Evolutionary conservation across 2,113 vertebrate genomes (phyloP).

Genomic region (Pseudopipra pipra): DNA sequence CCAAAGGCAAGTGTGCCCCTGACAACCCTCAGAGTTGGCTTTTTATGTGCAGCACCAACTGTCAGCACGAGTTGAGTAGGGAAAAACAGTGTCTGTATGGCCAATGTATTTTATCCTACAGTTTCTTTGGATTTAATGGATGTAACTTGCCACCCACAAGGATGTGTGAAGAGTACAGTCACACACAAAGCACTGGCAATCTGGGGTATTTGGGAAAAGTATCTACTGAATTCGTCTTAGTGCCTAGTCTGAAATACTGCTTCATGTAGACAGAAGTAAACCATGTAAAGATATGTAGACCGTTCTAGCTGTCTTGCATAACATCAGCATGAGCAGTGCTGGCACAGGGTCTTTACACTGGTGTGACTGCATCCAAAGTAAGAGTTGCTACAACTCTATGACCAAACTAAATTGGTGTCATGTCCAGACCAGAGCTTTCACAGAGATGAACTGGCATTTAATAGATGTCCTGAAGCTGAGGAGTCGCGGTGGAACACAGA

Average conservation of each 20-base stretch:
- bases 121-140: background rate
- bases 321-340: background rate
- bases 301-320: background rate
- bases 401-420: background rate
- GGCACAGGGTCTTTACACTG: background rate
- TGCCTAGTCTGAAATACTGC: background rate
- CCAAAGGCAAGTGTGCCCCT: background rate
- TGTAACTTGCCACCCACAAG: background rate
- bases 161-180: background rate
- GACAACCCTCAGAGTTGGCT: background rate
- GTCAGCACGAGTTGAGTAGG: background rate
- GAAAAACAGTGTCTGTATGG: background rate
- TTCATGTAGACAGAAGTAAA: background rate
- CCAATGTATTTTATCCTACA: background rate
- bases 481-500: background rate
- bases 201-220: background rate
- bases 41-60: background rate
- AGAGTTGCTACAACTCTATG: background rate
- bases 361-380: background rate
- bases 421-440: background rate
- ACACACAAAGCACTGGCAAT: background rate
- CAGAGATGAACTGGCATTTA: background rate
- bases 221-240: background rate
- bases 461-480: background rate
- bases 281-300: background rate